A percentile compares a stretch with the other conserved stretches of the same genome.
These are phyloP conservation scores for Gouania willdenowi DNA, from an alignment of 2,797 vertebrate genomes.

Conservation along the genomic window DNA sequence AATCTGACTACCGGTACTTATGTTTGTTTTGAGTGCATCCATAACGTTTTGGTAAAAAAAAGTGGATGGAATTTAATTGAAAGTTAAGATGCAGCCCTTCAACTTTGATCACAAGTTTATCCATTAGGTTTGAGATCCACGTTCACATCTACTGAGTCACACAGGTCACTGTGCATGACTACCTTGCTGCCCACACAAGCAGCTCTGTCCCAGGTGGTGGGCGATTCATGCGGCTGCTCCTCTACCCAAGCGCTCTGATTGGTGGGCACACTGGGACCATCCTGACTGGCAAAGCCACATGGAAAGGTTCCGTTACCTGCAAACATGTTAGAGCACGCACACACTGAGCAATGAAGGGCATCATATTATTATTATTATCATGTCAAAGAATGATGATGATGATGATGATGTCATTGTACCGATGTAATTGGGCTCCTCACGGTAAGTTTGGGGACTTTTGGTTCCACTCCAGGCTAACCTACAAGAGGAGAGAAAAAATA, in stretches of 20 bases:
- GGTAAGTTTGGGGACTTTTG: slow-evolving; percentile 67
- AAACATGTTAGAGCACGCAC: neutral
- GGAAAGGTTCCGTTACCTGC: slow-evolving; percentile 86
- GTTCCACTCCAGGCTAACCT: slow-evolving; percentile 75
- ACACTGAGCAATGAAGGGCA: neutral
- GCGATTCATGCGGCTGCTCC: slow-evolving; percentile 65
- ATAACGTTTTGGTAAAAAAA: too few species aligned
- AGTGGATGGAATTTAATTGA: too few species aligned
- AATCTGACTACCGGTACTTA: too few species aligned
- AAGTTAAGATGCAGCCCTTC: too few species aligned
- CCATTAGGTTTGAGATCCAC: too few species aligned
- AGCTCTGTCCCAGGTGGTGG: slow-evolving; percentile 84
- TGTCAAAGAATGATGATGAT: too few species aligned
- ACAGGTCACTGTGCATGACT: too few species aligned
- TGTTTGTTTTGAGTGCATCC: too few species aligned
- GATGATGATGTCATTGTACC: too few species aligned
- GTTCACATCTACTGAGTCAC: too few species aligned
- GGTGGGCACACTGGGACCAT: slow-evolving; percentile 67
- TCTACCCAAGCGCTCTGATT: slow-evolving; percentile 72
- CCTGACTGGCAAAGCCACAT: slow-evolving; percentile 76
- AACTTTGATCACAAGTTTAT: too few species aligned
- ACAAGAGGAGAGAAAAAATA: slow-evolving; percentile 20
- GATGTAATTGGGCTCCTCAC: slow-evolving; percentile 53
- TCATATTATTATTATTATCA: too few species aligned
- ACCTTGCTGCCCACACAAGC: slow-evolving; percentile 82